Conservation (phyloP, 2,797 vertebrate genomes). For the Furcifer pardalis region DNA sequence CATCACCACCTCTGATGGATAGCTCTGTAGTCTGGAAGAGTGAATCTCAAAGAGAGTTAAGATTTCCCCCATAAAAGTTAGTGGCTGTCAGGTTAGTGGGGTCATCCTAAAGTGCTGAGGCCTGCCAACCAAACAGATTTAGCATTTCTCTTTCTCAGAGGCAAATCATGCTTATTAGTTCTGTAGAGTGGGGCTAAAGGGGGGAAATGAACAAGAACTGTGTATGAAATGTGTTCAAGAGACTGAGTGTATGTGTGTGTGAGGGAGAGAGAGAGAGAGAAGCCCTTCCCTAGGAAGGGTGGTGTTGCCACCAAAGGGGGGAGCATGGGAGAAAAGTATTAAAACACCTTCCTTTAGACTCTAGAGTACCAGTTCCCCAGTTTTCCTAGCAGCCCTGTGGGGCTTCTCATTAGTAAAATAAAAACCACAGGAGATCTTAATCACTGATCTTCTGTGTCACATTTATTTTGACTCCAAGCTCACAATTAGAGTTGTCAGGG, state of each 20-base stretch:
- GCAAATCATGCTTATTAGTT: background rate
- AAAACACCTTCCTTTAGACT: background rate
- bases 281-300: too few relatives aligned
- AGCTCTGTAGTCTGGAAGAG: background rate
- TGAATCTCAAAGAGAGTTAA: background rate
- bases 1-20: too few relatives aligned
- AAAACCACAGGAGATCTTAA: background rate
- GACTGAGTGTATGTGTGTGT: too few relatives aligned
- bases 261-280: too few relatives aligned
- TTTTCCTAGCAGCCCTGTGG: background rate
- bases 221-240: too few relatives aligned
- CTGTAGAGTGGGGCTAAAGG: background rate
- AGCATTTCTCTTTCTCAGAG: too few relatives aligned
- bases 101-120: too few relatives aligned
- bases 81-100: too few relatives aligned
- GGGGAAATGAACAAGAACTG: background rate
- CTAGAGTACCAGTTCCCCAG: background rate
- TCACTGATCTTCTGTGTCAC: background rate
- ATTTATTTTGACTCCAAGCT: background rate
- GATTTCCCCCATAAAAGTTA: too few relatives aligned
- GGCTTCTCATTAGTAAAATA: background rate
- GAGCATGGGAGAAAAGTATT: background rate
- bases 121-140: too few relatives aligned
- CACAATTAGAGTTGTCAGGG: background rate
- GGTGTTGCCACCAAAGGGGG: too few relatives aligned